Conservation (phyloP, 2,113 vertebrate genomes). For the Mus pahari region DNA sequence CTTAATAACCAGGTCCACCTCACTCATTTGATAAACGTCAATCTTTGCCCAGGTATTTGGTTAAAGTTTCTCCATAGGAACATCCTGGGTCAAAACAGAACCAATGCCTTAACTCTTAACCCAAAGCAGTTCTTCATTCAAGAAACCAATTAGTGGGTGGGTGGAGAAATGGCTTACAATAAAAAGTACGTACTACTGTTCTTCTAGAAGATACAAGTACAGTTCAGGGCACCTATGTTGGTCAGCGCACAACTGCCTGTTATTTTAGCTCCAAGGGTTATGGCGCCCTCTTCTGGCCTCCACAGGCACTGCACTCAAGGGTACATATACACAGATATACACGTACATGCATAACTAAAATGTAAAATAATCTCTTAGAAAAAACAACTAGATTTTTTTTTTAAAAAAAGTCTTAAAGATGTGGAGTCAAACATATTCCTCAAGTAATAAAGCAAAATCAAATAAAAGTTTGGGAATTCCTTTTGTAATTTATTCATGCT, state of each 20-base stretch:
- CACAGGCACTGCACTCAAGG: too few species aligned
- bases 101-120: background rate
- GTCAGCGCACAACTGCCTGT: too few species aligned
- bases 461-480: slow-evolving; percentile 11
- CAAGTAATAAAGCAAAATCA: slow-evolving; percentile 19
- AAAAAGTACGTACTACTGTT: background rate
- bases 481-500: slow-evolving; percentile 29
- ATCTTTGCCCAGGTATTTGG: background rate
- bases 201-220: background rate
- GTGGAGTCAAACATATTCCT: background rate
- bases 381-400: background rate
- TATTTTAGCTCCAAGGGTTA: background rate
- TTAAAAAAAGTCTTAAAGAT: background rate
- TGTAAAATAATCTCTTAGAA: background rate
- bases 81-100: background rate
- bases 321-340: too few species aligned
- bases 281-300: background rate
- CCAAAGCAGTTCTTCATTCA: background rate
- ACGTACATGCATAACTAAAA: background rate
- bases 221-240: background rate
- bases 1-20: background rate
- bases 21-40: background rate
- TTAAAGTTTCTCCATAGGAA: slow-evolving; percentile 32
- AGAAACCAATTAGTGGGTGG: background rate
- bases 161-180: background rate